Base-by-base conservation (phyloP, 2,888 invertebrate genomes). In the Hipparchia sbordonii region DNA sequence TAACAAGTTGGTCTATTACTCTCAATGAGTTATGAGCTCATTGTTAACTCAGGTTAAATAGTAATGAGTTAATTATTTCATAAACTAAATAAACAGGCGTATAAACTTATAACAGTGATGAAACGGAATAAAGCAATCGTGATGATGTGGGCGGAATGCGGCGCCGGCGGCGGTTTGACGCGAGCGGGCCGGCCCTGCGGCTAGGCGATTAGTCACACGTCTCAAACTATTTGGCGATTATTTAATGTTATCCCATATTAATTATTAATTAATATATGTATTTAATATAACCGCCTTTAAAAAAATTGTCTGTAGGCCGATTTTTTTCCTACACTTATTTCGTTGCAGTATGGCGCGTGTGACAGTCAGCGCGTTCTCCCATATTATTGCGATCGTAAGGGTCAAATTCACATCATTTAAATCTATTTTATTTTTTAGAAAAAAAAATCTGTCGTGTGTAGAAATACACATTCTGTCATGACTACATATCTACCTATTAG, bases 81-180 rank as follows among this genome's bases (percentile, higher is more conserved):
- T 48, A 13, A 48, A 48, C 46, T 63, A 13, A 48, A 63, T 51
- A 63, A 63, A 63, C 51, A 65, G 23, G 33, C 52, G 65, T 65
- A 51, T 52, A 52, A 65, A 45, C 62, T 67, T 71, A 72, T 73
- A 23, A 70, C 67, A 65, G 59, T 70, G 67, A 61, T 54, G 66
- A 70, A 70, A 70, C 10, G 54, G 71, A 39, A 73, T 72, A 59
- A 72, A 75, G 75, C 70, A 67, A 73, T 75, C 71, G 62, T 59
- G 54, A 66, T 54, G 46, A 66, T 60, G 75, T 73, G 75, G 74
- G 75, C 70, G 75, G 72, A 67, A 70, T 71, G 69, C 70, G 66
- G 63, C 60, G 73, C 76, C 74, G 76, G 56, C 76, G 76, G 77
- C 76, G 57, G 61, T 63, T 74, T 68, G 71, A 73, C 76, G 73